Evolutionary conservation across 2,797 vertebrate genomes (phyloP).

Genomic region (Betta splendens): DNA sequence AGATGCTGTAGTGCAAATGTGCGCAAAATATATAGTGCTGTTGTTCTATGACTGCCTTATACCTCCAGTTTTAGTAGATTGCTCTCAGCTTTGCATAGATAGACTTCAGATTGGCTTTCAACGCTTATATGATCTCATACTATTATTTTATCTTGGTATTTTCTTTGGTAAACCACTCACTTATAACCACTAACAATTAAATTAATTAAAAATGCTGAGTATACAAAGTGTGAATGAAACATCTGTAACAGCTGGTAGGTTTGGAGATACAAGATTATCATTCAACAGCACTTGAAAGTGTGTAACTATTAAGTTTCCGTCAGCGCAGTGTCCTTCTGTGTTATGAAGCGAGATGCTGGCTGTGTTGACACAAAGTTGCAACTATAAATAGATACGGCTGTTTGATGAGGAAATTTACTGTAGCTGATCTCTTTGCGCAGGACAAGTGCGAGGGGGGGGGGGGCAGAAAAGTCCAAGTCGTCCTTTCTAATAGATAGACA

Average conservation of each 20-base stretch:
- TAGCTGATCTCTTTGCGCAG: constrained; percentile 45
- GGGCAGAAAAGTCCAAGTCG: constrained; percentile 35
- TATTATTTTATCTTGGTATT: constrained; percentile 29
- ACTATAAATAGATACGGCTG: constrained; percentile 70
- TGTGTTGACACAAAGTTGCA: constrained; percentile 56
- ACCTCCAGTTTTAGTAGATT: constrained; percentile 60
- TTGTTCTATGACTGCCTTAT: constrained; percentile 68
- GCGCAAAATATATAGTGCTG: constrained; percentile 78
- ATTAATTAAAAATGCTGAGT: constrained; percentile 43
- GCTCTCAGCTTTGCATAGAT: constrained; percentile 46
- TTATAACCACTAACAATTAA: constrained; percentile 44
- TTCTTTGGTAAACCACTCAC: constrained; percentile 24
- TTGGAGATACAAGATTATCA: constrained; percentile 72
- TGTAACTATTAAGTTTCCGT: constrained; percentile 65
- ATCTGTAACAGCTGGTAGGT: constrained; percentile 38
- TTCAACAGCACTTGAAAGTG: constrained; percentile 68
- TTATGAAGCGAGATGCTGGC: constrained; percentile 59
- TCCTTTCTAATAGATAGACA: constrained; percentile 50
- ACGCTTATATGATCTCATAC: constrained; percentile 33
- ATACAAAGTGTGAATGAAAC: constrained; percentile 43
- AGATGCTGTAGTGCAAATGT: constrained; percentile 81
- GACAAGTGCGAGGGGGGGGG: constrained; percentile 33
- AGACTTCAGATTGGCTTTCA: constrained; percentile 45
- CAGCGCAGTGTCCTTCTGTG: constrained; percentile 68
- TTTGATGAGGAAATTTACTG: constrained; percentile 51